Base-by-base conservation (phyloP, 2,888 invertebrate species). In the Podabrus alpinus region DNA sequence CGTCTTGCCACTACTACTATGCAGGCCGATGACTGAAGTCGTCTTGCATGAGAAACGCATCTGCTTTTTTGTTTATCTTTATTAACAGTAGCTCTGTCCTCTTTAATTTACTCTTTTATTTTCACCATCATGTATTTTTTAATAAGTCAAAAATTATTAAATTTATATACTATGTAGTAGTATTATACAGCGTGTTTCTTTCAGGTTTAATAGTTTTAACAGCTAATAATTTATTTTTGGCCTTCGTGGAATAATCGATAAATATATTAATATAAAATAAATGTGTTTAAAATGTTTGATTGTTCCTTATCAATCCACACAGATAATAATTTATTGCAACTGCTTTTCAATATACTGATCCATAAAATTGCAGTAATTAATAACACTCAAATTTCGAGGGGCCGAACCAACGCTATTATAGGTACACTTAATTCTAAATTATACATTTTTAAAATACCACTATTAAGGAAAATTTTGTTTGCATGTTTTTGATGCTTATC, bases 31-130 rank as follows among this genome's bases (percentile, higher is more conserved):
- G 81, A 80, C 82, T 80, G 79, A 82, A 80, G 79, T 79, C 79
- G 81, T 80, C 82, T 81, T 82, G 81, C 82, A 82, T 81, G 79
- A 82, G 80, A 80, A 81, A 80, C 80, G 80, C 82, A 81, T 81
- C 81, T 82, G 82, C 80, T 80, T 81, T 45, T 79, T 74, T 78
- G 79, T 82, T 81, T 79, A 80, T 81, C 81, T 81, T 78, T 79
- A 77, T 81, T 80, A 78, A 79, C 77, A 78, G 79, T 79, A 77
- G 79, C 75, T 67, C 78, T 68, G 69, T 80, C 79, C 76, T 77
- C 77, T 71, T 79, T 70, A 70, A 71, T 71, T 77, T 74, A 75
- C 72, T 60, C 70, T 69, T 45, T 45, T 45, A 45, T 45, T 45
- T 29, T 45, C n/a, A 45, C 45, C 45, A 45, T n/a, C 45, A 45